Base-by-base conservation (phyloP, 2,797 vertebrate genomes). In the Gymnocypris eckloni region DNA sequence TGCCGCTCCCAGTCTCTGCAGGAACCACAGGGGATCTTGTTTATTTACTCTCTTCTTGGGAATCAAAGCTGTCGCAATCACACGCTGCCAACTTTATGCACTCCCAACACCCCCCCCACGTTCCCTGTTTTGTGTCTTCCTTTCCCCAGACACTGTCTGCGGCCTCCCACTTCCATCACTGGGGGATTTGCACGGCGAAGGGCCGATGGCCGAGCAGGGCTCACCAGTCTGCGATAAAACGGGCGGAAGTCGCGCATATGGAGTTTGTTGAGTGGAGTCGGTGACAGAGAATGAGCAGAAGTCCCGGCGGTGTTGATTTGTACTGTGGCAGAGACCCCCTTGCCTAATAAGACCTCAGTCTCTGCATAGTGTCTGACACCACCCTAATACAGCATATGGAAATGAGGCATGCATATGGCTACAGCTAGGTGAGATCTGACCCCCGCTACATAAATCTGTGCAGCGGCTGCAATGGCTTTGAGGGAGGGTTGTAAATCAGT, bases 11-110 rank as follows among this genome's bases (percentile, higher is more conserved):
- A 89, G 86, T 92, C 88, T 87, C 85, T 90, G 89, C 88, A 86
- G 89, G 91, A 93, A 82, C 95, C 96, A 91, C 92, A 90, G 95
- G 97, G 97, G 97, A 97, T 96, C 96, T 96, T 96, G 95, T 96
- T 98, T 99, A 97, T 98, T 98, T 98, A 96, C 96, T 92, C 86
- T 86, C 95, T 97, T 96, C 96, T 95, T 95, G 96, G 96, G 95
- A 97, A 95, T 94, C 92, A 94, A 95, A 96, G 95, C 96, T 96
- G 96, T 96, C 95, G 84, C 86, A 96, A 96, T 96, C 95, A 95
- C 96, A 96, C 90, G 93, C 96, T 98, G 97, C 97, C 97, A 98
- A 96, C 96, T 97, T 90, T 95, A 95, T 95, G 95, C 96, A 95
- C 95, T 96, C 84, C 93, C 89, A 92, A 90, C 86, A 67, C 56